Base-by-base conservation (phyloP, 1,140 invertebrate species). In the Euwallacea similis region DNA sequence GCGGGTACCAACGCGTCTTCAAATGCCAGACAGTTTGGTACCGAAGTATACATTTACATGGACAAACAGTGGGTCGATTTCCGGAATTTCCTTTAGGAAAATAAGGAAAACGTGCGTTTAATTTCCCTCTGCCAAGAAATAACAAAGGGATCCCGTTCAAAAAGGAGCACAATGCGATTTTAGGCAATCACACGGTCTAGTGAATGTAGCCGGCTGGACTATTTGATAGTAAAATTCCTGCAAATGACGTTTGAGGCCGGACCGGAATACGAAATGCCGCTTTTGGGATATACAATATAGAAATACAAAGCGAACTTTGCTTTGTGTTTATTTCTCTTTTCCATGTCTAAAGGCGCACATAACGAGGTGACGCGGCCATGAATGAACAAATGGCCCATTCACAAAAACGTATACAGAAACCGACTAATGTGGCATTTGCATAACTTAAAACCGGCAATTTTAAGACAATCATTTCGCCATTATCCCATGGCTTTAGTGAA, bases 221-320 rank as follows among this genome's bases (percentile, higher is more conserved):
- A 79, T 79, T 79, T 79, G 78, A 79, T 79, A 79, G 78, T 79
- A 79, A 79, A 79, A 79, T 79, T 79, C 77, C 78, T 79, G 78
- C 78, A 74, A 78, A 79, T 79, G 78, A 79, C 78, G 74, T 77
- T 56, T 71, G 60, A 73, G 62, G 62, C 60, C 71, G 42, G 67
- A 55, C 6, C 58, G 59, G 67, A 69, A 69, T 69, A 69, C 67
- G 67, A 69, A 69, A 69, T 69, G 58, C 21, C 21, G 21, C 21
- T 33, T 33, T 33, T 33, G 21, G 21, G 21, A 33, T 33, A 33
- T 33, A 33, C 21, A 33, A 33, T 33, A 33, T 33, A 33, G 21
- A 33, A 33, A 33, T 33, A 33, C 21, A 33, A 33, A 33, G 21
- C 21, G 4, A 33, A 33, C 21, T 33, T 33, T 33, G 21, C 21